phyloP scores from a whole-genome alignment of 2,113 vertebrate genomes.

The Mustelus asterias region DNA sequence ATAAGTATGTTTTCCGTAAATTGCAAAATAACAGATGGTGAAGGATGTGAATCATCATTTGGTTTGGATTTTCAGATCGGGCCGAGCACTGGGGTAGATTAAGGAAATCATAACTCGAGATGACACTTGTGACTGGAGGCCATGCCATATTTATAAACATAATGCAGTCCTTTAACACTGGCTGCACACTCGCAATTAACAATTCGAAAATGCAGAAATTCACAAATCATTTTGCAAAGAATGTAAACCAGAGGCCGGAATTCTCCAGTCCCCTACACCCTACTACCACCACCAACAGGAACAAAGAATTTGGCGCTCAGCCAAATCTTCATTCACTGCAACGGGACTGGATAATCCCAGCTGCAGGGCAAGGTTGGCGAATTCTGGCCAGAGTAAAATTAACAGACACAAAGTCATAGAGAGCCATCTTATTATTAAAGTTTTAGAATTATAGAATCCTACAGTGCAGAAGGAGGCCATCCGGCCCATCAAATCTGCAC shows the following conservation, averaged over 20 bases:
- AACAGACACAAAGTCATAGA: neutral
- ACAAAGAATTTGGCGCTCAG: no score
- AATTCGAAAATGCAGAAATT: neutral
- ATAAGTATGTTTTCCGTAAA: constrained; percentile 6
- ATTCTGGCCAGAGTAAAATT: neutral
- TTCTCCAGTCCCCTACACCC: no score
- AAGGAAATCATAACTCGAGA: neutral
- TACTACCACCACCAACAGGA: no score
- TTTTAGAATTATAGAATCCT: no score
- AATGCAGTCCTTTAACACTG: neutral
- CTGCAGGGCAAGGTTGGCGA: no score
- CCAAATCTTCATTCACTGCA: no score
- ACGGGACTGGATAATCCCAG: no score
- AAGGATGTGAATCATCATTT: neutral
- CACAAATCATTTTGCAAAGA: neutral
- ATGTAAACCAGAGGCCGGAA: neutral
- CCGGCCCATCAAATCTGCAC: no score
- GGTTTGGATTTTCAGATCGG: constrained; percentile 5
- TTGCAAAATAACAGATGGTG: constrained; percentile 6
- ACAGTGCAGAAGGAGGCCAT: no score
- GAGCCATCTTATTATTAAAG: neutral
- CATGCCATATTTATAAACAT: neutral
- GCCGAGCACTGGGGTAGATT: no score
- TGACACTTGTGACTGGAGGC: neutral
- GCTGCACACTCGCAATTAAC: neutral